Evolutionary conservation across 2,797 vertebrate species (phyloP).

Genomic region (Rhabdophis nuchalis): DNA sequence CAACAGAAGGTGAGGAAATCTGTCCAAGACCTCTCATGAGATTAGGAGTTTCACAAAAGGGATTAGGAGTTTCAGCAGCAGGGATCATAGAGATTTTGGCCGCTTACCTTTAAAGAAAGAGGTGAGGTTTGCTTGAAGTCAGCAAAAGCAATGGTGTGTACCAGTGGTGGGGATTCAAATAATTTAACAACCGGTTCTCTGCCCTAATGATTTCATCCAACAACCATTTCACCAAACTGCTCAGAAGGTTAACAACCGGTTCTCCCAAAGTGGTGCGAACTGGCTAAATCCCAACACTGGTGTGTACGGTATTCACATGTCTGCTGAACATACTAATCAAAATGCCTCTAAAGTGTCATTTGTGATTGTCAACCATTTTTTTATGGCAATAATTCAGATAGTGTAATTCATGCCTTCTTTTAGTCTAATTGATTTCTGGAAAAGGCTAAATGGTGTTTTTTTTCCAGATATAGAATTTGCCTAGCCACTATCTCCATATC

Average conservation of each 20-base stretch:
- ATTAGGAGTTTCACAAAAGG: not conserved
- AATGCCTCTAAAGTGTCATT: not conserved
- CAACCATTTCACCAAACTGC: no score
- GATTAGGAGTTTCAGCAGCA: not conserved
- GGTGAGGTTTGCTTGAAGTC: not conserved
- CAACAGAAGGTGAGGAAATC: constrained; percentile 74
- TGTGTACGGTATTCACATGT: not conserved
- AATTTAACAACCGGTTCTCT: no score
- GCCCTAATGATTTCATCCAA: no score
- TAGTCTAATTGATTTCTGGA: not conserved
- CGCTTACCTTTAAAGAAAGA: not conserved
- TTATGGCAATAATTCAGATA: not conserved
- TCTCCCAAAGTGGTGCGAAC: no score
- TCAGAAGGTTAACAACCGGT: no score
- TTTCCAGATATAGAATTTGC: not conserved
- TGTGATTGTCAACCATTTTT: not conserved
- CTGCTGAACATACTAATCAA: not conserved
- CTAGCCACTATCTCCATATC: not conserved
- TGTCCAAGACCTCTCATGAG: constrained; percentile 16
- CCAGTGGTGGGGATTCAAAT: no score
- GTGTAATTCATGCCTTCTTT: not conserved
- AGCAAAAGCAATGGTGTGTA: not conserved
- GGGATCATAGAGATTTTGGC: not conserved
- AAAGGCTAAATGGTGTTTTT: not conserved
- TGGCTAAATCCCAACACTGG: no score